Conservation (phyloP, 2,888 invertebrate species). For the Sussaba pulchella region DNA sequence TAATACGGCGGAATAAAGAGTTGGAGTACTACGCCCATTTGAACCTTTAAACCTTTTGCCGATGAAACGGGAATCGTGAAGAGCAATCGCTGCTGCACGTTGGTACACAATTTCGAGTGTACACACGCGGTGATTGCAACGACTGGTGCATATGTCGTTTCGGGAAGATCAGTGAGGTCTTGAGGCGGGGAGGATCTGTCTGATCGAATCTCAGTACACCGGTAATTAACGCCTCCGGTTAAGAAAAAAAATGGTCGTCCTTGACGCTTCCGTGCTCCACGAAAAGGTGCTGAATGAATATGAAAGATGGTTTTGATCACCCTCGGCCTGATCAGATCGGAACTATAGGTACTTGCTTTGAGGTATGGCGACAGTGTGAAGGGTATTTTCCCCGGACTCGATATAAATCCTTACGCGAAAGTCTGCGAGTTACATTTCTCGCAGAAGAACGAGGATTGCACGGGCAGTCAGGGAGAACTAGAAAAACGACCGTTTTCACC, state of each 20-base stretch:
- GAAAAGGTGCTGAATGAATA: conserved; percentile 10
- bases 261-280: conserved; percentile 18
- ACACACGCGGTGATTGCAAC: conserved; percentile 8
- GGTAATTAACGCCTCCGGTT: conserved; percentile 69
- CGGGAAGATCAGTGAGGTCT: conserved; percentile 13
- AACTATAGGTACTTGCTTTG: too few relatives aligned
- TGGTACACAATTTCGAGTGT: conserved; percentile 20
- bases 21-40: conserved; percentile 24
- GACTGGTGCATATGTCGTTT: conserved; percentile 22
- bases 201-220: conserved; percentile 51
- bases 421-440: too few relatives aligned
- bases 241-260: conserved; percentile 23
- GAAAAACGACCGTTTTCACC: too few relatives aligned
- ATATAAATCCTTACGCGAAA: too few relatives aligned
- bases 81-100: conserved; percentile 1
- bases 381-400: too few relatives aligned
- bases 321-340: too few relatives aligned
- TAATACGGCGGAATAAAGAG: conserved; percentile 32
- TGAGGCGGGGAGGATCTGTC: neutral
- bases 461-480: too few relatives aligned
- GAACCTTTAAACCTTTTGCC: conserved; percentile 57
- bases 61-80: conserved; percentile 60
- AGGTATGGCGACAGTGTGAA: too few relatives aligned
- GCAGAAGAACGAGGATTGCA: too few relatives aligned
- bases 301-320: conserved; percentile 18